Evolutionary conservation across 2,113 vertebrate species (phyloP).

Genomic region (Ictalurus furcatus): DNA sequence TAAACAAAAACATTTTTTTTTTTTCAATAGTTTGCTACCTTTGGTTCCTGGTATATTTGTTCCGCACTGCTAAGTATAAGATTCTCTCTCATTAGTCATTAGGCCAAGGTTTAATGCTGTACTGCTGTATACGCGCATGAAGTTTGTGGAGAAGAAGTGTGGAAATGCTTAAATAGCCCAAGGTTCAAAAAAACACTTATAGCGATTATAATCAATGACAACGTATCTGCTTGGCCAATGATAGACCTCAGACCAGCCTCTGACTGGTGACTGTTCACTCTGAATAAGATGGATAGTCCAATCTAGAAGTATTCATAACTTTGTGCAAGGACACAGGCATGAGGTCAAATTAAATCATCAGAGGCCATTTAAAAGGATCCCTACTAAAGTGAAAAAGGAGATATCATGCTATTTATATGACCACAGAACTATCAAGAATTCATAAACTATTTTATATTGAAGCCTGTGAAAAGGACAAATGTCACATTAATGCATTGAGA

Average conservation of each 20-base stretch:
- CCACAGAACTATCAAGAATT: constrained; percentile 10
- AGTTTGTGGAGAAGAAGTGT: not conserved
- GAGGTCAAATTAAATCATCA: constrained; percentile 28
- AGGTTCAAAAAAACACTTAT: constrained; percentile 37
- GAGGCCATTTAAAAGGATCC: constrained; percentile 22
- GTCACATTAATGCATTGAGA: constrained; percentile 31
- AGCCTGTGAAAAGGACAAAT: constrained; percentile 31
- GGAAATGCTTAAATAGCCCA: constrained; percentile 27
- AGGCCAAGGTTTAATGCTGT: not conserved
- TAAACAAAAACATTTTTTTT: not conserved
- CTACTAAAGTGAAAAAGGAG: not conserved
- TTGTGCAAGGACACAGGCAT: constrained; percentile 33
- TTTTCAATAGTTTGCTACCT: not conserved
- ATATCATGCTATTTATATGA: constrained; percentile 1
- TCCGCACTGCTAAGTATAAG: not conserved
- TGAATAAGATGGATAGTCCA: constrained; percentile 53
- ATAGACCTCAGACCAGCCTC: constrained; percentile 47
- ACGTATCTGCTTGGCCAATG: constrained; percentile 39
- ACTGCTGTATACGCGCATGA: not conserved
- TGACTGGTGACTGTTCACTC: constrained; percentile 47
- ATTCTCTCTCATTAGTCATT: not conserved
- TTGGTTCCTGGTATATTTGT: not conserved
- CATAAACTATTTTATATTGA: constrained; percentile 19
- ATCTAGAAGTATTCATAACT: constrained; percentile 35
- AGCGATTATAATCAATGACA: constrained; percentile 48